Base-by-base conservation (phyloP, 1,140 invertebrate genomes). In the Procambarus virginalis region DNA sequence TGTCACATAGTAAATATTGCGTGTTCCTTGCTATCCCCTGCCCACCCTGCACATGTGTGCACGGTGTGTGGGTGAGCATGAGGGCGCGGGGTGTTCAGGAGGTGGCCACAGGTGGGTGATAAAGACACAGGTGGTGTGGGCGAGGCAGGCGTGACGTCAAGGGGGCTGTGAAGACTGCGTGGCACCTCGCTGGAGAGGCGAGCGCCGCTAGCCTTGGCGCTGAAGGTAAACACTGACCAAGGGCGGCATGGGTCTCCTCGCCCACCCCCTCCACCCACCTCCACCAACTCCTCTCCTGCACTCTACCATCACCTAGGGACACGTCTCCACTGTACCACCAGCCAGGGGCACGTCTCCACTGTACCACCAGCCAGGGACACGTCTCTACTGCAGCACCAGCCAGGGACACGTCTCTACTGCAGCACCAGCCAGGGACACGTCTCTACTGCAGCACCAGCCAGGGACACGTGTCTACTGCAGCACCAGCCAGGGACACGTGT, bases 131-230 rank as follows among this genome's bases (percentile, higher is more conserved):
- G 17, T 34, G 49, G 49, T 2, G 10, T 9, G 78, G 14, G 60
- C 34, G 58, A 81, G 79, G 49, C 58, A 60, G n/a, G 20, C 55
- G 79, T 81, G 79, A 81, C 79, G 79, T 81, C 51, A 68, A 60
- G 34, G 17, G 34, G 12, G 68, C 22, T 68, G 80, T 68, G 55
- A 82, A 82, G 79, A 81, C 79, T 60, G 79, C 79, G 49, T 81
- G 79, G 79, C 79, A 81, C 79, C 79, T 81, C 51, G 9, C 51
- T 10, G 79, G n/a, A 55, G 51, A n/a, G 51, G 20, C 51, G 17
- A 9, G 34, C 10, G 49, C 58, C 12, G 51, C 51, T 22, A 81
- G 51, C 51, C 79, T 58, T 81, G 79, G 17, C 51, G 51, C 17
- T n/a, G 68, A 34, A 73, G 68, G n/a, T 20, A 73, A 73, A 73